Evolutionary conservation across 2,113 vertebrate species (phyloP), one percentile per base, ranked within the genome.

Genomic region (Alligator mississippiensis): DNA sequence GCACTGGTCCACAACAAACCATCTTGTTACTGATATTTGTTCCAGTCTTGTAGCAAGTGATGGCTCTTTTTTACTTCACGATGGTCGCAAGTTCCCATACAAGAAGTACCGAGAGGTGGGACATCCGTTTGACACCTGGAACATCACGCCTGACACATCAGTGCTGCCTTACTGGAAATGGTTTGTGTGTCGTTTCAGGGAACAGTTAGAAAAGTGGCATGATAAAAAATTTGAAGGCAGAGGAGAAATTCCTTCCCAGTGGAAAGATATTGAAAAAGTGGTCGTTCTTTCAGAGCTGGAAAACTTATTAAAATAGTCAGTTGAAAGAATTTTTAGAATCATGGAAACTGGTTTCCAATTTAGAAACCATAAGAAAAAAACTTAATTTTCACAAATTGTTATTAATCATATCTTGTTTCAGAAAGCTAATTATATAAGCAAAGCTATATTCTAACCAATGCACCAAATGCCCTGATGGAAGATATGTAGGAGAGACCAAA

Each of bases 121-220:
- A 19, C 63, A 1, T 4, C 28, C 59, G 2, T 95, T 19, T 82
- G 96, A 80, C 28, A 85, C 3, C 0, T 98, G 98, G 98, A 93
- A 28, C 0, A 98, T 98, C 57, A 94, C 92, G 3, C 25, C 98
- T 6, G 98, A 98, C 66, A 2, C 60, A 15, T 98, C 98, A 4
- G 27, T 62, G 15, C 96, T 97, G 63, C 9, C 2, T 0, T 98
- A 98, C 57, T 98, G 98, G 98, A 98, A 97, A 89, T 98, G 98
- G 98, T 98, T 98, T 96, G 79, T 98, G 22, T 98, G 34, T 78
- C 95, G 14, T 28, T 98, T 98, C 96, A 94, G 90, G 24, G 14
- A 17, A 24, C 6, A 98, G 1, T 30, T 98, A 9, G 97, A 98
- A 82, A 2, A 82, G n/a, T n/a, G n/a, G 1, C 1, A 10, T 5